Conservation (phyloP, 1,140 invertebrate species). For the Aleiodes sp. region DNA sequence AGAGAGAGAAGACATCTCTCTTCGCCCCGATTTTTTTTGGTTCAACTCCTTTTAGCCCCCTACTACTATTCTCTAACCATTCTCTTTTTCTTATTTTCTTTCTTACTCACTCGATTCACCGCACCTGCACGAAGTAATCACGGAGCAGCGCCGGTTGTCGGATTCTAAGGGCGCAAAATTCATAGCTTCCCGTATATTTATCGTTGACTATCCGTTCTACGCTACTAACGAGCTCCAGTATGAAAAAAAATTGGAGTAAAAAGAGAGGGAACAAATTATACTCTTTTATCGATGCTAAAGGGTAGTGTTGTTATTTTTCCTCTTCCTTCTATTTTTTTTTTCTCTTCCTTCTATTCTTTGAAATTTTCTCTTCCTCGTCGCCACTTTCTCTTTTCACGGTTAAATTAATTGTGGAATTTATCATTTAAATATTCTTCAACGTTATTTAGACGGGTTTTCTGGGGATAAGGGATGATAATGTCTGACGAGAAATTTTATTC, state of each 20-base stretch:
- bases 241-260: not conserved
- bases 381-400: too few relatives aligned
- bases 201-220: slow-evolving; percentile 17
- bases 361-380: too few relatives aligned
- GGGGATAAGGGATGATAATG: too few relatives aligned
- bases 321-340: too few relatives aligned
- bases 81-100: too few relatives aligned
- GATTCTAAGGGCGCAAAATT: not conserved
- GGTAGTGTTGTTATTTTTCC: too few relatives aligned
- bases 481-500: too few relatives aligned
- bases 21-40: slow-evolving; percentile 34
- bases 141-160: slow-evolving; percentile 25
- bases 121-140: slow-evolving; percentile 25
- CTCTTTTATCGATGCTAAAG: not conserved
- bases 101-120: slow-evolving; percentile 2
- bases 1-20: slow-evolving; percentile 18
- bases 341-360: too few relatives aligned
- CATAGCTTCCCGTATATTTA: slow-evolving; percentile 10
- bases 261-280: not conserved
- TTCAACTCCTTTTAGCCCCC: slow-evolving; percentile 18
- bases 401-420: too few relatives aligned
- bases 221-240: slow-evolving; percentile 7
- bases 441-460: too few relatives aligned
- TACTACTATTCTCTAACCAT: too few relatives aligned
- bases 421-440: too few relatives aligned